Base-by-base conservation (phyloP, 1,140 invertebrate species). In the Ptiloglossa arizonensis region DNA sequence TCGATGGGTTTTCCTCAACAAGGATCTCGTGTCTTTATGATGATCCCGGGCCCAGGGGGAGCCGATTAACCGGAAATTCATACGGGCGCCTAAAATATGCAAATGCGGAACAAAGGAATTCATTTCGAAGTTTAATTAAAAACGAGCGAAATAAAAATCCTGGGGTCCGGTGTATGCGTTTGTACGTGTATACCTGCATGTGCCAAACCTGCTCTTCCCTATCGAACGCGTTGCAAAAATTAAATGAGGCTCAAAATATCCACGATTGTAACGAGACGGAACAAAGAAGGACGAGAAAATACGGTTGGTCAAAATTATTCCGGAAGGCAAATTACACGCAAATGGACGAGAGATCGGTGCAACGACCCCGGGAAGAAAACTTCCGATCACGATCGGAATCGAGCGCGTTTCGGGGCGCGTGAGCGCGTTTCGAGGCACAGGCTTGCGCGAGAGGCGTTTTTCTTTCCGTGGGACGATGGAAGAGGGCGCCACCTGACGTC, bases 401-500 rank as follows among this genome's bases (percentile, higher is more conserved):
- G 35, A 5, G 35, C 35, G 35, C n/a, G n/a, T n/a, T n/a, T n/a
- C n/a, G n/a, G n/a, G n/a, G n/a, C n/a, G n/a, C n/a, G n/a, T n/a
- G n/a, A n/a, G n/a, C n/a, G n/a, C n/a, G n/a, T n/a, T n/a, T n/a
- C n/a, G n/a, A n/a, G n/a, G n/a, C n/a, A n/a, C n/a, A n/a, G n/a
- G n/a, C n/a, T n/a, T n/a, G n/a, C n/a, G n/a, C n/a, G n/a, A n/a
- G n/a, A n/a, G n/a, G n/a, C n/a, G n/a, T n/a, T n/a, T n/a, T n/a
- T n/a, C n/a, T n/a, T n/a, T n/a, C n/a, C n/a, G n/a, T n/a, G n/a
- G n/a, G n/a, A n/a, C n/a, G n/a, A n/a, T n/a, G n/a, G 5, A 41
- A 8, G 54, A 56, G 80, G 74, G 77, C 56, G 74, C 29, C 32
- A 50, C 29, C 72, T 86, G 87, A 89, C 83, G 84, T 88, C 87